These are phyloP conservation scores for Rana temporaria DNA, from an alignment of 2,113 vertebrate species.

Conservation along the genomic window DNA sequence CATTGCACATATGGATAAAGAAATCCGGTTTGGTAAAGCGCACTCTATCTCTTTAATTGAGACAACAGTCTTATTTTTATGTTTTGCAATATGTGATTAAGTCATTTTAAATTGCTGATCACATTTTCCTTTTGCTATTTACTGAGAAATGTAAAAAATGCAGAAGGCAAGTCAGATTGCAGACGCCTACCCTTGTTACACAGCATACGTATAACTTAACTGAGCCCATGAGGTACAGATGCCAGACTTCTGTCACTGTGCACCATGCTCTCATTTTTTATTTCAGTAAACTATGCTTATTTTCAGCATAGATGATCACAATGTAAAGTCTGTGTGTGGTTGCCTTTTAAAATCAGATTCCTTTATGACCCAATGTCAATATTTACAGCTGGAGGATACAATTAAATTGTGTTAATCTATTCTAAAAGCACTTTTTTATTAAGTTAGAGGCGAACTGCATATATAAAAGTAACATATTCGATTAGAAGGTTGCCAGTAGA, in stretches of 20 bases:
- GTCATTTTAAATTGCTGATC: constrained; percentile 33
- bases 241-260: constrained; percentile 51
- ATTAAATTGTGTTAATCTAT: no score
- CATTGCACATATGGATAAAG: no score
- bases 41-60: not conserved
- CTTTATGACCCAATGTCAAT: no score
- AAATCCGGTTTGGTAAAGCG: no score
- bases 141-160: constrained; percentile 33
- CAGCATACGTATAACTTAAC: constrained; percentile 32
- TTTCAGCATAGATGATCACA: constrained; percentile 1
- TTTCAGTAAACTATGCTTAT: not conserved
- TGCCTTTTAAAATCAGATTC: no score
- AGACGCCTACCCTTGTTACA: constrained; percentile 49
- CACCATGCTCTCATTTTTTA: not conserved
- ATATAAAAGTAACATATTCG: no score
- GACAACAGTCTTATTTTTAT: not conserved
- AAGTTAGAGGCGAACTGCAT: no score
- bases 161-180: constrained; percentile 56
- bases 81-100: not conserved
- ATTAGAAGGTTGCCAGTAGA: no score
- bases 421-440: no score
- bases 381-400: no score
- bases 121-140: constrained; percentile 25
- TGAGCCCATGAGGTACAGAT: constrained; percentile 35
- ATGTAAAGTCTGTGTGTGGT: no score